These are phyloP conservation scores for Micromesistius poutassou DNA, from an alignment of 2,797 vertebrate species.

Conservation along the genomic window DNA sequence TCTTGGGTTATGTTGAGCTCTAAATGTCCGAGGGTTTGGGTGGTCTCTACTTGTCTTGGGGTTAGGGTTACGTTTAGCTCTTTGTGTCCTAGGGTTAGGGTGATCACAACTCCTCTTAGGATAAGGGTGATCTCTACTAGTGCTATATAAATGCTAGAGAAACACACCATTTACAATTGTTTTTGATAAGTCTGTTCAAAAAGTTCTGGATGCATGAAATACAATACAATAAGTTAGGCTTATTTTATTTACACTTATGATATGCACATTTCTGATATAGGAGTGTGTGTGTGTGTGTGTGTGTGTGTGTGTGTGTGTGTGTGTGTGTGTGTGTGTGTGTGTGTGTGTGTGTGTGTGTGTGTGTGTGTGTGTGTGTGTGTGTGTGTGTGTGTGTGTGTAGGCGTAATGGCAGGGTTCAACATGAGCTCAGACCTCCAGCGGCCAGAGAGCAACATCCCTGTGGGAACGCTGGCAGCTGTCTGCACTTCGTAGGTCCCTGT, in stretches of 20 bases:
- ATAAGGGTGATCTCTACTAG: background rate
- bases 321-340: slow-evolving; percentile 3
- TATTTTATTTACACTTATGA: background rate
- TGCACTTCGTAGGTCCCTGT: slow-evolving; percentile 86
- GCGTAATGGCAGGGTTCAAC: slow-evolving; percentile 98
- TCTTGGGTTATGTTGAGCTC: background rate
- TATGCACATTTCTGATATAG: slow-evolving; percentile 23
- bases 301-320: slow-evolving; percentile 7
- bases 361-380: slow-evolving; percentile 17
- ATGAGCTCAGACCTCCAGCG: slow-evolving; percentile 96
- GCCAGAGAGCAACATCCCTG: slow-evolving; percentile 85
- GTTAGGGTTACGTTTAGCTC: background rate
- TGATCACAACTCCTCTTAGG: no score
- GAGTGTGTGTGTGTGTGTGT: slow-evolving; percentile 32
- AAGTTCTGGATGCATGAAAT: background rate
- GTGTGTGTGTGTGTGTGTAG: slow-evolving; percentile 65
- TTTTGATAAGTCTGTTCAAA: background rate
- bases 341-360: slow-evolving; percentile 13
- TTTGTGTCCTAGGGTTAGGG: no score
- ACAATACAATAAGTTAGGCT: background rate
- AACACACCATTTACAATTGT: background rate
- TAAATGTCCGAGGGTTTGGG: background rate
- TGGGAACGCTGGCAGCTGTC: slow-evolving; percentile 92
- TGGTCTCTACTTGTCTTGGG: background rate
- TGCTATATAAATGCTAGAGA: background rate